Evolutionary conservation across 2,797 vertebrate species (phyloP).

Genomic region (Lophotriccus pileatus): DNA sequence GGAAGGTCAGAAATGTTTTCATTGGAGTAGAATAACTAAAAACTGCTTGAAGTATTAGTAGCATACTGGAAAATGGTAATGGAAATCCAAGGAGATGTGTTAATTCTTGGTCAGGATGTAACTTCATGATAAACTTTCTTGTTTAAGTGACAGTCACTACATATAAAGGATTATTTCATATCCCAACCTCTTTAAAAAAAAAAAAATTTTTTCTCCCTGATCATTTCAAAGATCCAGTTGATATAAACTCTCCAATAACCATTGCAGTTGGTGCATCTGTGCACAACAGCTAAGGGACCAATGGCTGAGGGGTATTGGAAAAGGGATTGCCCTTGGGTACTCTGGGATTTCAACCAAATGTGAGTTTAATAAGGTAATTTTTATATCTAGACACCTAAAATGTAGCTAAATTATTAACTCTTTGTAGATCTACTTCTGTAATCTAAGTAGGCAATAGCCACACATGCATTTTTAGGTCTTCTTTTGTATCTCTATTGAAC

Average conservation of each 20-base stretch:
- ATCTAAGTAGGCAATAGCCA: background rate
- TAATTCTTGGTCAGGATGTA: background rate
- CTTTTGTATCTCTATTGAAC: background rate
- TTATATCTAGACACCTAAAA: background rate
- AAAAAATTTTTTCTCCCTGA: background rate
- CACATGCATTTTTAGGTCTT: background rate
- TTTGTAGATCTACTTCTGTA: background rate
- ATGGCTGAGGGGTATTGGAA: background rate
- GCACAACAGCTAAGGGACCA: background rate
- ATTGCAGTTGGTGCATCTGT: background rate
- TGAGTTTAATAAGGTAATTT: background rate
- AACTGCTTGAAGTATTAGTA: background rate
- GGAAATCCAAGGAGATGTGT: background rate
- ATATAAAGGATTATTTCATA: background rate
- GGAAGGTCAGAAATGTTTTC: background rate
- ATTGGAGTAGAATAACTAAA: background rate
- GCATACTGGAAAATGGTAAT: background rate
- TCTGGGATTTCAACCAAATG: background rate
- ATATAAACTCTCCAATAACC: background rate
- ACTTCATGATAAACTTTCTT: background rate
- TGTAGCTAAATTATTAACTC: background rate
- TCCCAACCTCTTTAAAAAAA: fast-evolving
- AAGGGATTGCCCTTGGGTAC: background rate
- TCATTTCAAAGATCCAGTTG: background rate
- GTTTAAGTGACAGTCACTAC: background rate